Evolutionary conservation across 2,113 vertebrate species (phyloP).

Genomic region (Rhizomys pruinosus): DNA sequence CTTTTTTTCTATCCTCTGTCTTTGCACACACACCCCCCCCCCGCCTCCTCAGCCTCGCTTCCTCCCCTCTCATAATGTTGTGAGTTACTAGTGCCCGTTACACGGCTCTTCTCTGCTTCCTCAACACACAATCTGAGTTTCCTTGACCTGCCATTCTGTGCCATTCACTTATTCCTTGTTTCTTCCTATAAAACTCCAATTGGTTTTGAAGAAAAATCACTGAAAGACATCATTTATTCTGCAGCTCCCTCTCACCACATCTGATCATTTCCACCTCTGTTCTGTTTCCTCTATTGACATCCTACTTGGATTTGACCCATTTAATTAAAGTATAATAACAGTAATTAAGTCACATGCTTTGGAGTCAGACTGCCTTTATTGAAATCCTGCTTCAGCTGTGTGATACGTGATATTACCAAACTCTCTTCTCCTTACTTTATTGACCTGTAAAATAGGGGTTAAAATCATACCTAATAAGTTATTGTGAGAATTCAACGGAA

Average conservation of each 20-base stretch:
- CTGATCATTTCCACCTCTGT: neutral
- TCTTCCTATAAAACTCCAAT: neutral
- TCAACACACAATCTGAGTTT: neutral
- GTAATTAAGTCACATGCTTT: neutral
- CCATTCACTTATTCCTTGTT: neutral
- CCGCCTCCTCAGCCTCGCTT: neutral
- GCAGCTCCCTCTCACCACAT: neutral
- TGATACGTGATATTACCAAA: neutral
- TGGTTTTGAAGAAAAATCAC: constrained; percentile 5
- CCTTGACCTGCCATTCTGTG: neutral
- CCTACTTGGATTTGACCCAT: neutral
- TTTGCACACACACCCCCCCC: accelerated
- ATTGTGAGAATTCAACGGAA: neutral
- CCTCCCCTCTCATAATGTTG: neutral
- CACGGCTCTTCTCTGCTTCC: neutral
- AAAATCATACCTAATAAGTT: neutral
- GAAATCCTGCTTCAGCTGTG: neutral
- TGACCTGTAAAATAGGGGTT: neutral
- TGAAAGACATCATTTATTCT: neutral
- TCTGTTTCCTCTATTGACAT: neutral
- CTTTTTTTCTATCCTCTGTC: neutral
- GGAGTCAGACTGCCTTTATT: neutral
- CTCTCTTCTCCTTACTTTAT: neutral
- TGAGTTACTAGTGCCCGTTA: neutral
- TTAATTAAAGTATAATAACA: neutral